Conservation (phyloP, 2,797 vertebrate genomes). For the Alectoris magna region DNA sequence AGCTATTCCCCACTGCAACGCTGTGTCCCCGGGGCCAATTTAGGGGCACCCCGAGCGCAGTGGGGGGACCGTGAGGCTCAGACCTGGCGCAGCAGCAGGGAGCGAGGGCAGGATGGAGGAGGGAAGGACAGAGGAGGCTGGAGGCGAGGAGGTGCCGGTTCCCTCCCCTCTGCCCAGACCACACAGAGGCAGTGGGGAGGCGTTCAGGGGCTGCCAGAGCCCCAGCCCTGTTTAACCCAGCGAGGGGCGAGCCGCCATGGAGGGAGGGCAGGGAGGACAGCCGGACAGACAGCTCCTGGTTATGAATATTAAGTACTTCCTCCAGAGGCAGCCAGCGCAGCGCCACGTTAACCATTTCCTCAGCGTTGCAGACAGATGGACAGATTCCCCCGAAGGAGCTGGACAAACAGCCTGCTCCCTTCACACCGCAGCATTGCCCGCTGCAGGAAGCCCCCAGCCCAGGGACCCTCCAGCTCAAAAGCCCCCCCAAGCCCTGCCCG, state of each 20-base stretch:
- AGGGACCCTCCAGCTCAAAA: not conserved
- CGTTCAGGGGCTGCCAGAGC: not conserved
- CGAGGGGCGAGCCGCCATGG: constrained; percentile 1
- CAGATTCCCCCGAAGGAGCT: not conserved
- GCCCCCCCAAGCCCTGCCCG: not conserved
- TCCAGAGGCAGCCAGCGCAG: constrained; percentile 50
- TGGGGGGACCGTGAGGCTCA: constrained; percentile 67
- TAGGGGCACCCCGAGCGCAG: constrained; percentile 46
- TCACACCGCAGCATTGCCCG: fast-evolving
- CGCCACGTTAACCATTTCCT: constrained; percentile 1
- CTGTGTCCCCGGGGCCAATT: not conserved
- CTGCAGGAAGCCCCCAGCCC: not conserved
- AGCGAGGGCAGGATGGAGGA: not conserved
- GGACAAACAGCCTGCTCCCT: not conserved
- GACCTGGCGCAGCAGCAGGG: not conserved
- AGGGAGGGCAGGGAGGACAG: constrained; percentile 50
- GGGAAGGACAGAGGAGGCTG: constrained; percentile 1
- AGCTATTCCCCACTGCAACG: constrained; percentile 2
- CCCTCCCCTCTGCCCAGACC: constrained; percentile 28
- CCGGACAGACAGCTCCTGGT: constrained; percentile 39
- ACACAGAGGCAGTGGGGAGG: constrained; percentile 19
- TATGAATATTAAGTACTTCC: constrained; percentile 75
- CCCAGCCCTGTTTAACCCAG: constrained; percentile 52
- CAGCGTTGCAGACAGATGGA: not conserved
- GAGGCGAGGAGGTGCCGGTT: constrained; percentile 5